Percentiles rank a stretch among this genome's conserved stretches.
These are phyloP conservation scores for Sebastes schlegelii DNA, from an alignment of 2,113 vertebrate species.

Conservation along the genomic window DNA sequence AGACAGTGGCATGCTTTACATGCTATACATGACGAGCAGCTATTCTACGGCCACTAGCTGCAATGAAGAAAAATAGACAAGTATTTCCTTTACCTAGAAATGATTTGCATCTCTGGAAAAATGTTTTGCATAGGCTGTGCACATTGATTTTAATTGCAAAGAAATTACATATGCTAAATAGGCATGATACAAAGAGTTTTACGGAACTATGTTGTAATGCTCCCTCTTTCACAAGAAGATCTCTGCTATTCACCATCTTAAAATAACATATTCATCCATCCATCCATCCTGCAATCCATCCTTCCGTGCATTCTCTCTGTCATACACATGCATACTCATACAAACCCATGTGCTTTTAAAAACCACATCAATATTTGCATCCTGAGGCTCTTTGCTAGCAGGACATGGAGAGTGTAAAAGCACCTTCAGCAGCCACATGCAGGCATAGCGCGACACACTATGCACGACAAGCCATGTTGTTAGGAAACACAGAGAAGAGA, in stretches of 20 bases:
- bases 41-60: not conserved
- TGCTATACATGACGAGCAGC: not conserved
- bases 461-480: not conserved
- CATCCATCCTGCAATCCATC: not conserved
- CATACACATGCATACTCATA: not conserved
- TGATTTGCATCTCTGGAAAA: not conserved
- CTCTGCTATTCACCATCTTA: not conserved
- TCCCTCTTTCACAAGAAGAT: not conserved
- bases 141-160: not conserved
- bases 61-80: not conserved
- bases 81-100: not conserved
- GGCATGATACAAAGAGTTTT: not conserved
- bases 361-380: constrained; percentile 22
- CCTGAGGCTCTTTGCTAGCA: not conserved
- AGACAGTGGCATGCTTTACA: not conserved
- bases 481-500: constrained; percentile 19
- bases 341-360: not conserved
- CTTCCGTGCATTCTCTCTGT: not conserved
- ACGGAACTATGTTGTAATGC: not conserved
- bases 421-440: constrained; percentile 20
- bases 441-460: not conserved
- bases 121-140: not conserved
- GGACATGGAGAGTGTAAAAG: constrained; percentile 14
- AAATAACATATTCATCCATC: not conserved
- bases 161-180: not conserved